Evolutionary conservation across 2,797 vertebrate genomes (phyloP), one percentile per base, ranked within the genome.

Genomic region (Sebastes baramenuke): DNA sequence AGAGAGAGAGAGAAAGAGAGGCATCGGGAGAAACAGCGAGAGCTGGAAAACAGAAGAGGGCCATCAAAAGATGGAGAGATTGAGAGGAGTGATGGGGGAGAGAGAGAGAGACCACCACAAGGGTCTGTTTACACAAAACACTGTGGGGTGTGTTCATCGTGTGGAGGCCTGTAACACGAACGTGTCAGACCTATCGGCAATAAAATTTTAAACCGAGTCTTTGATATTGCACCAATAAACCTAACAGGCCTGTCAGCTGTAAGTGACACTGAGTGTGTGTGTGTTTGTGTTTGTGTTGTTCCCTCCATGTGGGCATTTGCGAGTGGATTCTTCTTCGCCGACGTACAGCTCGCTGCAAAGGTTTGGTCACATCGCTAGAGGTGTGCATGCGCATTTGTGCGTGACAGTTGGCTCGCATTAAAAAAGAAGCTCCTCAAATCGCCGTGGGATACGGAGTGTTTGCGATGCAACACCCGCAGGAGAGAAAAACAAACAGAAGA

Each of bases 321-420:
- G 14, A 42, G 67, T 78, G 67, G 62, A 27, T 29, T 65, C 32
- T 56, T 67, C 36, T 79, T 25, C 25, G 55, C 74, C 3, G 4
- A 56, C 58, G 36, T 62, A 8, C 76, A 66, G 27, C 75, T 68
- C 9, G 2, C 54, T 70, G 29, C 67, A 59, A 78, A 80, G 64
- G 72, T 77, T 83, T 8, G 64, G 87, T 82, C 82, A 79, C 85
- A 74, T 68, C 77, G 83, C 88, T 72, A 22, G 77, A 83, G 70
- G 85, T 86, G 67, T 68, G 79, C 6, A 38, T 80, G 70, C 5
- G 0, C 58, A 66, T 87, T 70, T 82, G 22, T 62, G 56, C 71
- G 79, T 60, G 85, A 86, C 83, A 87, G 88, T 88, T 88, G 79
- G 75, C 77, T 85, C 38, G 68, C 85, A 79, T 85, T 88, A 84